These are phyloP conservation scores for Leptarthrus brevirostris DNA, from an alignment of 2,888 invertebrate species.

Conservation along the genomic window DNA sequence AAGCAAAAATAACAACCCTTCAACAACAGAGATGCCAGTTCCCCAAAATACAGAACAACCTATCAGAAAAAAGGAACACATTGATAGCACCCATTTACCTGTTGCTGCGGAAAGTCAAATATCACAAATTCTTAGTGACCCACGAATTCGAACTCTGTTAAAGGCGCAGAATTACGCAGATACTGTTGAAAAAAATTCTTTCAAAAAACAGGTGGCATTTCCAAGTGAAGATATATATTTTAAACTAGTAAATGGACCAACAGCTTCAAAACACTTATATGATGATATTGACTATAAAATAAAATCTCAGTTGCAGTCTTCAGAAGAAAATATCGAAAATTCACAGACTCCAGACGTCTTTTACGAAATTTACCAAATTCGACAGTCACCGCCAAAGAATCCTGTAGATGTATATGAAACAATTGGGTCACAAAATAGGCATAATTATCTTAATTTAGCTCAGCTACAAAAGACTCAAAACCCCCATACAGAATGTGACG, in stretches of 20 bases:
- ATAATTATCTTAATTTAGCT: too few relatives aligned
- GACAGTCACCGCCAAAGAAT: background rate
- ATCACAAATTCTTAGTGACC: background rate
- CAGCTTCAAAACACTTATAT: slow-evolving; percentile 39
- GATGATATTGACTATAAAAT: slow-evolving; percentile 50
- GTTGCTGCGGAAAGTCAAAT: too few relatives aligned
- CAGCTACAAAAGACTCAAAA: too few relatives aligned
- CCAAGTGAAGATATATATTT: slow-evolving; percentile 55
- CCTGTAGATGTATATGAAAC: background rate
- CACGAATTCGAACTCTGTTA: background rate
- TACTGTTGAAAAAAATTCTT: background rate
- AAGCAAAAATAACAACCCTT: too few relatives aligned
- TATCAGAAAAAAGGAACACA: too few relatives aligned
- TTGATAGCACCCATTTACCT: too few relatives aligned
- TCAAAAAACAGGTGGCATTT: slow-evolving; percentile 29
- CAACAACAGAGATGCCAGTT: too few relatives aligned
- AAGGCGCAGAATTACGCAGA: background rate
- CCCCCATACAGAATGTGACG: too few relatives aligned
- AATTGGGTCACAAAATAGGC: too few relatives aligned
- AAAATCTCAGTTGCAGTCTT: background rate
- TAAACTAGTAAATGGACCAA: slow-evolving; percentile 37
- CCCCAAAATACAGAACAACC: too few relatives aligned
- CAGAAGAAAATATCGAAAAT: background rate
- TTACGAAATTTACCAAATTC: slow-evolving; percentile 17
- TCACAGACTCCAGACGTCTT: background rate